Percentiles rank a stretch among this genome's conserved stretches.
Evolutionary conservation across 2,888 invertebrate species (phyloP).

Genomic region (Amphipyra berbera): DNA sequence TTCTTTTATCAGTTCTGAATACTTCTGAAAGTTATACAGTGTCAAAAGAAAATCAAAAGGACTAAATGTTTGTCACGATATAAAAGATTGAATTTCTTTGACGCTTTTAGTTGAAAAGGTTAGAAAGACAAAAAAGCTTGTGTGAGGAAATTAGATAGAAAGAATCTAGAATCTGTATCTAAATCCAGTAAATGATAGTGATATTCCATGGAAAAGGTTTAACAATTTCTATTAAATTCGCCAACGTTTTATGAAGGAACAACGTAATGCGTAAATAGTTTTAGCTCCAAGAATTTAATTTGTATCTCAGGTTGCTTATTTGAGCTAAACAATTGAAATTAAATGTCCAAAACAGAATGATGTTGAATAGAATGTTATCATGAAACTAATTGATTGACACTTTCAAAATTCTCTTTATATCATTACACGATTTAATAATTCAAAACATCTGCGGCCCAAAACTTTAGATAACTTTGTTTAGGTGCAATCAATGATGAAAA

Average conservation of each 20-base stretch:
- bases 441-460: conserved; percentile 42
- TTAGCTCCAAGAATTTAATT: not conserved
- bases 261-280: not conserved
- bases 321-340: too few species aligned
- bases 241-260: not conserved
- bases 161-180: not conserved
- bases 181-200: too few species aligned
- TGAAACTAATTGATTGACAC: not conserved
- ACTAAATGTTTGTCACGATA: conserved; percentile 17
- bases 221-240: not conserved
- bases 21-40: conserved; percentile 2
- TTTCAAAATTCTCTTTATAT: conserved; percentile 2
- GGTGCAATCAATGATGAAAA: conserved; percentile 35
- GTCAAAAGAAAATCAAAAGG: conserved; percentile 22
- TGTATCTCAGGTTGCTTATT: too few species aligned
- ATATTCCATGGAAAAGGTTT: not conserved
- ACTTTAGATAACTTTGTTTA: conserved; percentile 19
- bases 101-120: not conserved
- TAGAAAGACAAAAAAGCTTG: not conserved
- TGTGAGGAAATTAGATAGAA: not conserved
- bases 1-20: conserved; percentile 9
- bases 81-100: conserved; percentile 1
- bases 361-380: not conserved
- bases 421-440: conserved; percentile 13
- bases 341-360: not conserved